phyloP scores from a whole-genome alignment of 2,797 vertebrate genomes.

The Carcharodon carcharias region DNA sequence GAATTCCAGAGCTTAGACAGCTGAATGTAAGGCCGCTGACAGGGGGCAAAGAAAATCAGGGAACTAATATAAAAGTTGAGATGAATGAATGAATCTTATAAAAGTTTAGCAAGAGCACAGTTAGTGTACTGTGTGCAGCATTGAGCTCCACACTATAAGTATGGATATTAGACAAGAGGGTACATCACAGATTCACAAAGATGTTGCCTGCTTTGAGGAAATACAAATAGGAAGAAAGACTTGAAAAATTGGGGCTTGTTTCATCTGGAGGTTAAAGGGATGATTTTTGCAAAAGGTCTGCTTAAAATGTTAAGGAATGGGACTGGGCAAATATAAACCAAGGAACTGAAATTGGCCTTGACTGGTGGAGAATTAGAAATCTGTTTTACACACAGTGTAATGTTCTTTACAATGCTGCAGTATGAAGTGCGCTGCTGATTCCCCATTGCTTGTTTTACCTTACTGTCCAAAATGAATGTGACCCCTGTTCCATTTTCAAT shows the following conservation, averaged over 20 bases:
- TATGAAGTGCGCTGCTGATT: not conserved
- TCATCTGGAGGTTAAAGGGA: not conserved
- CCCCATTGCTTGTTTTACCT: no score
- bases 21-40: no score
- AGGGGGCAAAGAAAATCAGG: not conserved
- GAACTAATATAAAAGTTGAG: not conserved
- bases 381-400: no score
- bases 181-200: no score
- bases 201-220: not conserved
- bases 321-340: not conserved
- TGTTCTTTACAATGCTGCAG: not conserved
- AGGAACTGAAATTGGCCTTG: not conserved
- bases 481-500: no score
- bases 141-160: no score
- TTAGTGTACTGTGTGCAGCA: not conserved
- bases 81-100: not conserved
- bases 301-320: not conserved
- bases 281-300: not conserved
- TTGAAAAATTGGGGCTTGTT: not conserved
- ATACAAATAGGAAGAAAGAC: not conserved
- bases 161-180: not conserved
- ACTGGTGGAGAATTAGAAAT: not conserved
- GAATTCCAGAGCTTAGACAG: not conserved
- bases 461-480: no score
- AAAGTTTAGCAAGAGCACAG: not conserved